phyloP scores from a whole-genome alignment of 2,888 invertebrate genomes.

The Margaritifera margaritifera region DNA sequence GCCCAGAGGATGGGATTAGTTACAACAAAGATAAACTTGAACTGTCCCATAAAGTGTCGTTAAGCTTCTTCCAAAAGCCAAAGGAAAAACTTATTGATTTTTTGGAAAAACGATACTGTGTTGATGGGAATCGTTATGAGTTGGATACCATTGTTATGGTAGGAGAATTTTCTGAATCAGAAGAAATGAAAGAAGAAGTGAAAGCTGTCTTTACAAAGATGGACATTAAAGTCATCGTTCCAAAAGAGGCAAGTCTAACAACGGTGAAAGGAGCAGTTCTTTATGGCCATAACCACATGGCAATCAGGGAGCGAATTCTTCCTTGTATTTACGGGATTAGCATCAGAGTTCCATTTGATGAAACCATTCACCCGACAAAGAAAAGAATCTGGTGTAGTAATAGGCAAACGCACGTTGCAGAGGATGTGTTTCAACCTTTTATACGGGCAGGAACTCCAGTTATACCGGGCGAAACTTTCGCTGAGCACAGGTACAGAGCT shows the following conservation, averaged over 20 bases:
- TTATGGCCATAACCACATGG: constrained; percentile 1
- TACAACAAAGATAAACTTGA: no score
- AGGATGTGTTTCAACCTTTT: constrained; percentile 9
- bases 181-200: background rate
- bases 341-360: constrained; percentile 5
- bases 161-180: constrained; percentile 9
- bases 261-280: constrained; percentile 6
- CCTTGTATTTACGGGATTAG: constrained; percentile 3
- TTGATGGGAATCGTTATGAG: background rate
- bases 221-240: background rate
- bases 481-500: background rate
- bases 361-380: background rate
- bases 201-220: background rate
- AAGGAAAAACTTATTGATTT: background rate
- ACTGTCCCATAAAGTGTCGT: no score
- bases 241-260: constrained; percentile 1
- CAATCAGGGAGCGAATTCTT: background rate
- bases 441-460: background rate
- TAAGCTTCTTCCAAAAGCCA: constrained; percentile 1
- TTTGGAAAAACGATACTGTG: background rate
- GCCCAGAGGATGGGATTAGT: no score
- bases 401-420: background rate
- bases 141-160: constrained; percentile 1
- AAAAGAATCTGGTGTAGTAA: background rate
- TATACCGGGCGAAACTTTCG: background rate